Evolutionary conservation across 2,888 invertebrate species (phyloP).

Genomic region (Rhagonycha fulva): DNA sequence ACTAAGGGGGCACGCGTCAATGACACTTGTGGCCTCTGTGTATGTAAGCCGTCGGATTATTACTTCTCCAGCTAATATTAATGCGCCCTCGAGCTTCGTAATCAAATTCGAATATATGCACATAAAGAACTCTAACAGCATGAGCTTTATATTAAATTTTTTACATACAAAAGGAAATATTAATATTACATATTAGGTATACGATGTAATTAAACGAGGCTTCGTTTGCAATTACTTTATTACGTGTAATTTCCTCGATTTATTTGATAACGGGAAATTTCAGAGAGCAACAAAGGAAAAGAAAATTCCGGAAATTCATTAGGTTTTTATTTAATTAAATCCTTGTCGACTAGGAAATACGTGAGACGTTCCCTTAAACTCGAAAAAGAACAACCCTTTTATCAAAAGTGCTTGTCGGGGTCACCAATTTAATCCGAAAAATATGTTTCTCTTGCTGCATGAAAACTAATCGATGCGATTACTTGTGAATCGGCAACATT

Average conservation of each 20-base stretch:
- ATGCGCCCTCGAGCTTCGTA: constrained; percentile 19
- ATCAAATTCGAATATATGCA: not conserved
- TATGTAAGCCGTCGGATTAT: constrained; percentile 31
- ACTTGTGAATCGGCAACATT: no score
- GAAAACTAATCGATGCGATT: no score
- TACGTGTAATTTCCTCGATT: not conserved
- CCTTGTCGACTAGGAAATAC: no score
- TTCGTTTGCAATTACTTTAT: not conserved
- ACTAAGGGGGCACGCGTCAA: constrained; percentile 38
- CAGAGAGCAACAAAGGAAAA: no score
- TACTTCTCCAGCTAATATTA: constrained; percentile 29
- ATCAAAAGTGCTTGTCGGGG: not conserved
- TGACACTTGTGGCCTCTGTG: constrained; percentile 34
- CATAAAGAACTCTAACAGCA: not conserved
- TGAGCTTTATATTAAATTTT: not conserved
- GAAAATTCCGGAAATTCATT: no score
- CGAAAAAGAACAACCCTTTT: no score
- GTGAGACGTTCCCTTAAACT: not conserved
- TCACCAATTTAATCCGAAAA: not conserved
- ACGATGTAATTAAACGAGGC: not conserved
- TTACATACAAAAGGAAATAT: not conserved
- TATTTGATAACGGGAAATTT: no score
- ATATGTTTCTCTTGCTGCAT: no score
- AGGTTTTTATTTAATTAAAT: no score
- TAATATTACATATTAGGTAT: not conserved